Evolutionary conservation across 2,888 invertebrate genomes (phyloP).

Genomic region (Harpalus rubripes): DNA sequence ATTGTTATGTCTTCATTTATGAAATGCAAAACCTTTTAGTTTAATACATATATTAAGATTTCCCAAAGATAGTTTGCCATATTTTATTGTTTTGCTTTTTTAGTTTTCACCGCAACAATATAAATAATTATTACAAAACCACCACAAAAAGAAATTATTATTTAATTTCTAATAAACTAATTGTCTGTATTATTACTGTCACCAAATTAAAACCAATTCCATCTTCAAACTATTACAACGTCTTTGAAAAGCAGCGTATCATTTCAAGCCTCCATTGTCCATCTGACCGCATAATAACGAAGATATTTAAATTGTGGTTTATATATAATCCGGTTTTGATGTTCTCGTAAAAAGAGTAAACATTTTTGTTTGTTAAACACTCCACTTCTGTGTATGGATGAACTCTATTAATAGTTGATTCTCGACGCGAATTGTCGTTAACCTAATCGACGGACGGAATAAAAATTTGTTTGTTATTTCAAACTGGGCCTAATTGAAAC

Average conservation of each 20-base stretch:
- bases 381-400: slow-evolving; percentile 56
- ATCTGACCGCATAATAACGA: slow-evolving; percentile 68
- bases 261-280: slow-evolving; percentile 61
- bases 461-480: slow-evolving; percentile 26
- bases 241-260: slow-evolving; percentile 55
- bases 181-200: no score
- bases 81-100: no score
- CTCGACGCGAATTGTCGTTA: slow-evolving; percentile 43
- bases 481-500: not conserved
- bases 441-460: slow-evolving; percentile 29
- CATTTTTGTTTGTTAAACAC: slow-evolving; percentile 77
- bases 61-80: no score
- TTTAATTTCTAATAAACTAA: no score
- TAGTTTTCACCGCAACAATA: no score
- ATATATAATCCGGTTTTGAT: slow-evolving; percentile 67
- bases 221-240: not conserved
- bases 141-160: no score
- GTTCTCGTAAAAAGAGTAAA: slow-evolving; percentile 74
- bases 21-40: no score
- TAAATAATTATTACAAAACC: no score
- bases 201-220: slow-evolving; percentile 8
- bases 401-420: slow-evolving; percentile 60
- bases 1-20: no score
- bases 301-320: slow-evolving; percentile 71
- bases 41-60: no score